Base-by-base conservation (phyloP, 2,797 vertebrate genomes). In the Sebastes elongatus region DNA sequence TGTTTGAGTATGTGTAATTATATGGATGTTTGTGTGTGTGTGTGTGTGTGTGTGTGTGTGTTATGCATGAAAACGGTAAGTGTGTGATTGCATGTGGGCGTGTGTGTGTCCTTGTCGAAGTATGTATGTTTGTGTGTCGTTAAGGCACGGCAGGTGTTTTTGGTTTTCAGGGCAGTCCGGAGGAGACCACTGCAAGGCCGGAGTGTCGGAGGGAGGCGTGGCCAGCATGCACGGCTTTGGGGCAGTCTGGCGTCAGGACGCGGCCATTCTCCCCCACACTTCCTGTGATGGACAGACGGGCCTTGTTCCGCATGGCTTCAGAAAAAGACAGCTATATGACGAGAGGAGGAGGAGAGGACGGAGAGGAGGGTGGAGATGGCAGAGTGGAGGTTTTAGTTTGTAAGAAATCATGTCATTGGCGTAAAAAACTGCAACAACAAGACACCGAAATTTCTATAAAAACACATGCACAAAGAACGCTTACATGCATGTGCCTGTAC, bases 291-390 rank as follows among this genome's bases (percentile, higher is more conserved):
- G 98, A 99, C 95, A 99, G 94, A 94, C 98, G 97, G 96, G 98
- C 97, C 97, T 99, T 99, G 96, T 99, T 99, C 96, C 98, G 96
- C 97, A 99, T 98, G 97, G 98, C 98, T 98, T 99, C 97, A 88
- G 97, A 98, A 96, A 99, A 99, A 92, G 97, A 97, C 95, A 99
- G 96, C 98, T 99, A 88, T 75, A 74, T 74, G 86, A 63, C 62
- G 64, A 92, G 35, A 89, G 73, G 84, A 63, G 72, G 89, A 93
- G 83, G 66, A 85, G 86, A 83, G 85, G 84, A 81, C 78, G 72
- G 76, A 71, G 78, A 81, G 78, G 74, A 83, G 82, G 74, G 79
- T 78, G 59, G 78, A 89, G 32, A 80, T 33, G 53, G 71, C 76
- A 91, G 62, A 90, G 75, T 14, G 25, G 68, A 84, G 61, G 74